Conservation (phyloP, 2,888 invertebrate species). For the Cyclophora punctaria region DNA sequence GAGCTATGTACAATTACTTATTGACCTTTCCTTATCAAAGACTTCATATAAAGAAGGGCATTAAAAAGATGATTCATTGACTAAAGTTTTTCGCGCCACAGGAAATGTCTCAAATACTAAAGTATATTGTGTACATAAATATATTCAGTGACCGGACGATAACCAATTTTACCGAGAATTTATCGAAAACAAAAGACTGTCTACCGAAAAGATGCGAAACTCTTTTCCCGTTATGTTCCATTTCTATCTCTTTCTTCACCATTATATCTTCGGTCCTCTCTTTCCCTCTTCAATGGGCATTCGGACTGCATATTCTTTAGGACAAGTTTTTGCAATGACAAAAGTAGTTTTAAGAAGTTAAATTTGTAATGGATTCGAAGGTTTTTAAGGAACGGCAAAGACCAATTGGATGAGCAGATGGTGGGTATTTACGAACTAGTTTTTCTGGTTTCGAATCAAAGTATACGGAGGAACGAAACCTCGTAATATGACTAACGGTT, state of each 20-base stretch:
- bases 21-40: too few species aligned
- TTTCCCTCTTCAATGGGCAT: constrained; percentile 62
- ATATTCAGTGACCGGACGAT: background rate
- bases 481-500: too few species aligned
- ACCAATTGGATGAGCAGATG: too few species aligned
- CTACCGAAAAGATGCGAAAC: constrained; percentile 13
- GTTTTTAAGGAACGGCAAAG: too few species aligned
- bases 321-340: constrained; percentile 55
- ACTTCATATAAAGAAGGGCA: too few species aligned
- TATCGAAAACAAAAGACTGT: background rate
- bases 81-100: too few species aligned
- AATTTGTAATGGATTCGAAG: too few species aligned
- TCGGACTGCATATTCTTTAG: constrained; percentile 46
- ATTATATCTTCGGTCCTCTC: constrained; percentile 29
- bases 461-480: too few species aligned
- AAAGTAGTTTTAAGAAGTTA: background rate
- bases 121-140: background rate
- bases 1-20: too few species aligned
- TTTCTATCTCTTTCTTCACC: constrained; percentile 32
- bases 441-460: too few species aligned
- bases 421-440: too few species aligned
- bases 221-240: constrained; percentile 56
- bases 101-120: background rate
- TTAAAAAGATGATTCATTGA: too few species aligned
- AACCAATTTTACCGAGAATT: background rate